Conservation (phyloP, 2,113 vertebrate species). For the Zapus hudsonius region DNA sequence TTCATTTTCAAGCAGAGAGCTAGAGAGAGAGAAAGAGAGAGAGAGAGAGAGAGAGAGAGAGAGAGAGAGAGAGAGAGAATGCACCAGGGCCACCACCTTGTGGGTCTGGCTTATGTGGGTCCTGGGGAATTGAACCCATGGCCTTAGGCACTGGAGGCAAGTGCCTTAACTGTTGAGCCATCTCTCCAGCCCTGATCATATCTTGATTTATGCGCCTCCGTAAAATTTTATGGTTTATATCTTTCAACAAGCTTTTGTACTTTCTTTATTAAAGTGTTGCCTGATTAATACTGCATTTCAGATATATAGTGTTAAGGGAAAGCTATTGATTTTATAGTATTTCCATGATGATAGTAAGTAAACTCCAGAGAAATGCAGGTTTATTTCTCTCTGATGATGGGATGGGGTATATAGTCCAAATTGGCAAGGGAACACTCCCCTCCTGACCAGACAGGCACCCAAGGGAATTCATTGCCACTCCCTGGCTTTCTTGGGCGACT, state of each 20-base stretch:
- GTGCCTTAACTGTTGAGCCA: neutral
- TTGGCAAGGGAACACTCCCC: neutral
- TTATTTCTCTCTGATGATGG: neutral
- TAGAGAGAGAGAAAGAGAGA: too few relatives aligned
- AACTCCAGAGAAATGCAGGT: neutral
- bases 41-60: too few relatives aligned
- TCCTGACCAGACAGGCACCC: neutral
- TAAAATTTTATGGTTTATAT: neutral
- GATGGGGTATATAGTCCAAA: neutral
- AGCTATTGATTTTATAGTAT: neutral
- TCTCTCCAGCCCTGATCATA: neutral
- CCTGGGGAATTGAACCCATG: too few relatives aligned
- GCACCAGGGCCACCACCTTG: too few relatives aligned
- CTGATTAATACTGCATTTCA: neutral
- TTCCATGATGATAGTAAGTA: neutral
- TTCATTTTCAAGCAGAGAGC: too few relatives aligned
- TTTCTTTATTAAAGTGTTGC: slow-evolving; percentile 16
- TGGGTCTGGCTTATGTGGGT: too few relatives aligned
- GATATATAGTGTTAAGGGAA: neutral
- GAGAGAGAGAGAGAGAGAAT: too few relatives aligned
- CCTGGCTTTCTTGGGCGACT: neutral
- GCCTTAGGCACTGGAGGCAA: neutral
- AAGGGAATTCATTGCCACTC: neutral
- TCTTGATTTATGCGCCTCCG: too few relatives aligned
- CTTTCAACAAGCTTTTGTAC: neutral